These are phyloP conservation scores for Alces alces DNA, from an alignment of 2,113 vertebrate species.

Conservation along the genomic window DNA sequence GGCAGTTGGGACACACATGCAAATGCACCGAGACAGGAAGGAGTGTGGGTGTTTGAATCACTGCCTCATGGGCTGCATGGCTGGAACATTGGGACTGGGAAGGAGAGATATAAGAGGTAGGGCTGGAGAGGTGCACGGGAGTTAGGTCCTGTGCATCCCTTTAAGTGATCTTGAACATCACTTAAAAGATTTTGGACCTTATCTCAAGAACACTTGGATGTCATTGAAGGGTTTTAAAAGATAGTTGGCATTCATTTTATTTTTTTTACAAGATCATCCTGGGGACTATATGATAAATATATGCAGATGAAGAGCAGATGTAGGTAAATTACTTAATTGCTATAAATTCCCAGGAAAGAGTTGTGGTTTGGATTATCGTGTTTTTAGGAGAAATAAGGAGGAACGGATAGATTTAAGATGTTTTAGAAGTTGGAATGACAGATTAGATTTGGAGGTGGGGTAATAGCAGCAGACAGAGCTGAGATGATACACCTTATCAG, in stretches of 20 bases:
- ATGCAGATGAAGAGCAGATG: background rate
- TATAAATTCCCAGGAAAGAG: background rate
- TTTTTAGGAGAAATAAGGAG: background rate
- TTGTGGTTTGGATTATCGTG: background rate
- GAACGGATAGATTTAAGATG: background rate
- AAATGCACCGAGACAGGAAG: background rate
- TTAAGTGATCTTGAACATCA: background rate
- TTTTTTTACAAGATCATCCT: background rate
- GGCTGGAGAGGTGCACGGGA: too few species aligned
- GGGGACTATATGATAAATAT: background rate
- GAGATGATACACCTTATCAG: background rate
- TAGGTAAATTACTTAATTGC: background rate
- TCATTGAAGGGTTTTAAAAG: background rate
- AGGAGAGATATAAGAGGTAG: background rate
- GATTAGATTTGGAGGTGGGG: background rate
- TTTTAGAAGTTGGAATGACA: background rate
- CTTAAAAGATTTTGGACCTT: background rate
- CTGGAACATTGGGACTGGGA: background rate
- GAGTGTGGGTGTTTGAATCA: background rate
- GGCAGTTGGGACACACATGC: too few species aligned
- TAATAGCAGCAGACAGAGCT: background rate
- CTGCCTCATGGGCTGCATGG: background rate
- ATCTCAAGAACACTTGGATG: background rate
- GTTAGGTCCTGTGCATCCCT: background rate
- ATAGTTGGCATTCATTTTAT: background rate